Conservation (phyloP, 1,140 invertebrate genomes). For the Trypoxylus dichotomus region DNA sequence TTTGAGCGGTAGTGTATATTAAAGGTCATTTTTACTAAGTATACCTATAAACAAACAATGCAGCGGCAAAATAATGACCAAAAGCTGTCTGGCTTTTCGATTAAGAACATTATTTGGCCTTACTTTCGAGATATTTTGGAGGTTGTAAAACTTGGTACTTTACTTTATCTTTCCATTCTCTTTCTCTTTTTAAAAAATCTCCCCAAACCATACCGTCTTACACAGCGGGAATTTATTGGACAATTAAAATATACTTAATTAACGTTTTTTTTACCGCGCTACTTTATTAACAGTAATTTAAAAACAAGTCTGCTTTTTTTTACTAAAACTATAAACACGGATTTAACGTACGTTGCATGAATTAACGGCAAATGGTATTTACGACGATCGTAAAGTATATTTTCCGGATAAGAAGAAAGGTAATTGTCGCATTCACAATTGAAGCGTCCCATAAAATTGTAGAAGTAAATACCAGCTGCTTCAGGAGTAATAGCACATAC, state of each 20-base stretch:
- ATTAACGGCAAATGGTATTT: background rate
- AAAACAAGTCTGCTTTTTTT: background rate
- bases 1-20: too few species aligned
- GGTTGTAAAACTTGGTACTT: background rate
- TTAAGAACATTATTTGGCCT: background rate
- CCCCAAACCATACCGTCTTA: background rate
- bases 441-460: too few species aligned
- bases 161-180: background rate
- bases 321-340: background rate
- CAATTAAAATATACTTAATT: conserved; percentile 4
- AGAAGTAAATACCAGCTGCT: too few species aligned
- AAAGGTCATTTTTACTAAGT: too few species aligned
- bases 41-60: too few species aligned
- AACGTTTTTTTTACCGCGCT: background rate
- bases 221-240: background rate
- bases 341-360: background rate
- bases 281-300: background rate
- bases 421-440: background rate
- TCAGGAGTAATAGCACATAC: too few species aligned
- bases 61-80: too few species aligned
- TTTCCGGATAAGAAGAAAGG: background rate
- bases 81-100: too few species aligned
- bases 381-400: background rate
- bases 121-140: background rate
- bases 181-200: background rate